Percentiles rank a stretch among this genome's conserved stretches.
phyloP scores from a whole-genome alignment of 2,113 vertebrate genomes.

The Aphyosemion australe region DNA sequence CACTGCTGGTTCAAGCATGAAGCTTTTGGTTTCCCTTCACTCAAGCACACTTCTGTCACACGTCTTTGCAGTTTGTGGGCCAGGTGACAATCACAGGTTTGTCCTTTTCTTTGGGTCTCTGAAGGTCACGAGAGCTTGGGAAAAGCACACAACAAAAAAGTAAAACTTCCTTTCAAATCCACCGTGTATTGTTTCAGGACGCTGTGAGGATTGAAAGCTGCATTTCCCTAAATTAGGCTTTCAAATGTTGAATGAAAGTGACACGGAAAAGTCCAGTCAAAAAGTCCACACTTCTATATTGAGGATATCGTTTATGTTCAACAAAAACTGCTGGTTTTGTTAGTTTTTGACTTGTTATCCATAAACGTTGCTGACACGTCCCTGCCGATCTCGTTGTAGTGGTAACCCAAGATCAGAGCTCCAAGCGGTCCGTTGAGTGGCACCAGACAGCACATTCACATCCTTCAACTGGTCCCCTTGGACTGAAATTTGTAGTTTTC shows the following conservation, averaged over 20 bases:
- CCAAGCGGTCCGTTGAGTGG: slow-evolving; percentile 6
- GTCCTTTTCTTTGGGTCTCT: background rate
- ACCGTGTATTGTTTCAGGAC: slow-evolving; percentile 1
- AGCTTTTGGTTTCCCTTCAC: background rate
- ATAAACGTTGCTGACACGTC: slow-evolving; percentile 7
- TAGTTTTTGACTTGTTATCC: background rate
- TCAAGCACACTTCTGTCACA: background rate
- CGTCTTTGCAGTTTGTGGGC: background rate
- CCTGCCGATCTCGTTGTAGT: background rate
- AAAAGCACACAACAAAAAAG: background rate
- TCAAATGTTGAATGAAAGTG: background rate
- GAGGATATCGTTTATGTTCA: background rate
- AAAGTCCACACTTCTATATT: slow-evolving; percentile 10
- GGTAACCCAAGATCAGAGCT: background rate
- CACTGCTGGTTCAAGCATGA: background rate
- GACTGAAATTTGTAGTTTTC: background rate
- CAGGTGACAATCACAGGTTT: background rate
- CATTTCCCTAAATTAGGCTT: slow-evolving; percentile 9
- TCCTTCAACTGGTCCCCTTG: background rate
- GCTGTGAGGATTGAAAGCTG: background rate
- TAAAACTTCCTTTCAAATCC: background rate
- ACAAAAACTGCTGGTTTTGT: background rate
- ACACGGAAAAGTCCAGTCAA: background rate
- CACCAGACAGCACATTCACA: slow-evolving; percentile 13
- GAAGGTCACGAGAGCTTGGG: background rate